Conservation (phyloP, 2,113 vertebrate genomes). For the Calyptommatus sinebrachiatus region DNA sequence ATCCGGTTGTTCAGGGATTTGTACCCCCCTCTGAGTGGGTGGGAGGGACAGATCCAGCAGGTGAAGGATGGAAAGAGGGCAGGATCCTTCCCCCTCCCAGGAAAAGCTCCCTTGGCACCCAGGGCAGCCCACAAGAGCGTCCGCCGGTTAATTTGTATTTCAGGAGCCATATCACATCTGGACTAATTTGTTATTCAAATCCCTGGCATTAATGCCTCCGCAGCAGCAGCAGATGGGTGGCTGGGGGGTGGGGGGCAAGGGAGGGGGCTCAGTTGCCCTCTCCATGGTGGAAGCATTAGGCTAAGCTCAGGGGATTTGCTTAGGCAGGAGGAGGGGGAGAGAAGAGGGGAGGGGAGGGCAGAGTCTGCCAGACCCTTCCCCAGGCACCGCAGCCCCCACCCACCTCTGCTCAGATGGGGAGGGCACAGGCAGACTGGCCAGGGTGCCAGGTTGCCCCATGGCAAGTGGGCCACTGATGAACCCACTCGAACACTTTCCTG, state of each 20-base stretch:
- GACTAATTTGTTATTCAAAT: not conserved
- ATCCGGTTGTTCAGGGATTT: no score
- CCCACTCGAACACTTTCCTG: not conserved
- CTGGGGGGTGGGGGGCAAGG: no score
- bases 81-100: not conserved
- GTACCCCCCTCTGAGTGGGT: not conserved
- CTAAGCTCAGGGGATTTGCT: fast-evolving
- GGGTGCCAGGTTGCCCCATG: no score
- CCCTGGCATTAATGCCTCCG: fast-evolving
- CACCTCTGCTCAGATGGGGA: not conserved
- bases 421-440: no score
- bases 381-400: not conserved
- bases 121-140: no score
- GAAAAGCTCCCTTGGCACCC: not conserved
- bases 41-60: no score
- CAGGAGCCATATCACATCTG: not conserved
- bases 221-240: not conserved
- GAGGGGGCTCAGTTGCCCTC: not conserved
- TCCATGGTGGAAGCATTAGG: not conserved
- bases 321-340: not conserved
- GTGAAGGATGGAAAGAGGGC: no score
- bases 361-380: not conserved
- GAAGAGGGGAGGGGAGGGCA: not conserved
- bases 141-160: not conserved
- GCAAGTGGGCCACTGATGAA: no score